Evolutionary conservation across 2,888 invertebrate genomes (phyloP), one percentile per base, ranked within the genome.

Genomic region (Frankliniella intonsa): DNA sequence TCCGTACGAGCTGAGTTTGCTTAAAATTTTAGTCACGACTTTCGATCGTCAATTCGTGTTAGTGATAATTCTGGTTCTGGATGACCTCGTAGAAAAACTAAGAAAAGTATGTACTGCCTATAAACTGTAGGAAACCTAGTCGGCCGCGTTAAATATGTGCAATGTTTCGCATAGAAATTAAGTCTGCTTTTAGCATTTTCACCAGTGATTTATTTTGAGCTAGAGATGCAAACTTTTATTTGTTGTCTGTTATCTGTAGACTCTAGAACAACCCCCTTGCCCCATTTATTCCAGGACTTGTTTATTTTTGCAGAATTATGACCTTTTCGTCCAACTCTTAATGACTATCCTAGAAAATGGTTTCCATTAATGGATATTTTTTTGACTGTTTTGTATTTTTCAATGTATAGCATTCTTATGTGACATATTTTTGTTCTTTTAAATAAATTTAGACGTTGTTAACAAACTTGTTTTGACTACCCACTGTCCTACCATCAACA

Each of bases 311-410:
- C 69, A 76, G 22, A 22, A 76, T 25, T 76, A 25, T 25, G 10
- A 22, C 55, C 38, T 55, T 12, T 25, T 76, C 69, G 25, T 76
- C 69, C 69, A 76, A 25, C 12, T 25, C 69, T 76, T 38, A 12
- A 25, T 22, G 22, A 76, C 69, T 22, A 76, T 25, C 69, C 25
- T 8, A 76, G 69, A 76, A 25, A 76, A 22, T 76, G 69, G 69
- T 76, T 76, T 76, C 69, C n/a, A n/a, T n/a, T 25, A 76, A 76
- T 76, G 69, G 38, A 76, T 76, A 76, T 76, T 76, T 76, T 76
- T 76, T 76, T 76, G 69, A 76, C 69, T 76, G 69, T 76, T 76
- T 76, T 76, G 69, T 76, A 76, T 76, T 76, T 76, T 76, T 76
- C 69, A 76, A 76, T 76, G 69, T 76, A 76, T 76, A 76, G 69